phyloP scores from a whole-genome alignment of 2,797 vertebrate genomes.

The Tokudaia tokunoshimensis region DNA sequence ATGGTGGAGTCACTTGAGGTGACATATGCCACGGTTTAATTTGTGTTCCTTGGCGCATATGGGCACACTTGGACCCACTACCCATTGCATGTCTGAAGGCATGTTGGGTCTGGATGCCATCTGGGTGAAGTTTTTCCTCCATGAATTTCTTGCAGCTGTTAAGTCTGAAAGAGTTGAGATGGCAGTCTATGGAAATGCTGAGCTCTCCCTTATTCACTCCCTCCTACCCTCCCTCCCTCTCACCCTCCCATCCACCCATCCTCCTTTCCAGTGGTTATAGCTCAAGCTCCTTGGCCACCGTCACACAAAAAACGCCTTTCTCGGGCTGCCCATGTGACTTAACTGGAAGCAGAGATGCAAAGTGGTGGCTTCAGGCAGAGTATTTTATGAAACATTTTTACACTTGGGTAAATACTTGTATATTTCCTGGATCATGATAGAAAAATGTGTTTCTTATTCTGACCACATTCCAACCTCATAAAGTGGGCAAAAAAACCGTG shows the following conservation, averaged over 20 bases:
- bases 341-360: background rate
- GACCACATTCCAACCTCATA: background rate
- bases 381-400: slow-evolving; percentile 28
- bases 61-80: slow-evolving; percentile 8
- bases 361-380: background rate
- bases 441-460: background rate
- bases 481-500: background rate
- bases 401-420: background rate
- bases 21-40: slow-evolving; percentile 34
- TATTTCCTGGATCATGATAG: background rate
- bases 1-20: slow-evolving; percentile 35
- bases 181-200: background rate
- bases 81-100: background rate
- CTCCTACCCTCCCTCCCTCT: no score
- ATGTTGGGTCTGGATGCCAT: slow-evolving; percentile 7
- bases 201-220: background rate
- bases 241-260: background rate
- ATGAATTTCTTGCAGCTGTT: background rate
- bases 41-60: background rate
- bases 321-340: background rate
- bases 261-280: background rate
- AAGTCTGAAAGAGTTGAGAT: background rate
- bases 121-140: background rate
- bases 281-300: background rate
- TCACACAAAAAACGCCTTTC: background rate